phyloP scores from a whole-genome alignment of 2,797 vertebrate genomes.

The Lepidocolaptes lacrymiger region DNA sequence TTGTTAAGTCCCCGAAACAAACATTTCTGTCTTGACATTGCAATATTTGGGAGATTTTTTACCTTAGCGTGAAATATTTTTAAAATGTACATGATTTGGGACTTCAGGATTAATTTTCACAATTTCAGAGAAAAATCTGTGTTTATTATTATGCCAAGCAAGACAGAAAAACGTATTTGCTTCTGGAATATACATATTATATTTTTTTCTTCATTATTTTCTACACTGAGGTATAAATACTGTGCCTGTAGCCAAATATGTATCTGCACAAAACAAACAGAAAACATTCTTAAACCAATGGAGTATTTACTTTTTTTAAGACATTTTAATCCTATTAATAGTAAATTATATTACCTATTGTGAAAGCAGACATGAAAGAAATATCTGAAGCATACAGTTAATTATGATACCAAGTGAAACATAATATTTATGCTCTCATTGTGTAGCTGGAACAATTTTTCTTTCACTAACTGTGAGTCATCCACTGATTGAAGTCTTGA shows the following conservation, averaged over 20 bases:
- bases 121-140: background rate
- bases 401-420: constrained; percentile 79
- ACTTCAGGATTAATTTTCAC: background rate
- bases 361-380: constrained; percentile 76
- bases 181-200: constrained; percentile 64
- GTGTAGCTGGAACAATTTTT: constrained; percentile 65
- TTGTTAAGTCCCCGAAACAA: background rate
- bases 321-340: constrained; percentile 79
- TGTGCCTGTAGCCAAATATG: constrained; percentile 69
- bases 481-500: constrained; percentile 71
- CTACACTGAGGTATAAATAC: constrained; percentile 61
- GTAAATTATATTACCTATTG: constrained; percentile 80
- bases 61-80: background rate
- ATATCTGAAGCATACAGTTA: constrained; percentile 78
- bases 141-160: background rate
- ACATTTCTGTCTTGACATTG: background rate
- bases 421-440: constrained; percentile 71
- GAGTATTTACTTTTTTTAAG: constrained; percentile 75
- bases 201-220: constrained; percentile 71
- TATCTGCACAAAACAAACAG: constrained; percentile 76
- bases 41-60: background rate
- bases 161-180: constrained; percentile 30
- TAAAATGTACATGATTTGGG: background rate
- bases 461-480: constrained; percentile 71
- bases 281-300: constrained; percentile 72